phyloP scores from a whole-genome alignment of 2,888 invertebrate species.

The Campoletis raptor region DNA sequence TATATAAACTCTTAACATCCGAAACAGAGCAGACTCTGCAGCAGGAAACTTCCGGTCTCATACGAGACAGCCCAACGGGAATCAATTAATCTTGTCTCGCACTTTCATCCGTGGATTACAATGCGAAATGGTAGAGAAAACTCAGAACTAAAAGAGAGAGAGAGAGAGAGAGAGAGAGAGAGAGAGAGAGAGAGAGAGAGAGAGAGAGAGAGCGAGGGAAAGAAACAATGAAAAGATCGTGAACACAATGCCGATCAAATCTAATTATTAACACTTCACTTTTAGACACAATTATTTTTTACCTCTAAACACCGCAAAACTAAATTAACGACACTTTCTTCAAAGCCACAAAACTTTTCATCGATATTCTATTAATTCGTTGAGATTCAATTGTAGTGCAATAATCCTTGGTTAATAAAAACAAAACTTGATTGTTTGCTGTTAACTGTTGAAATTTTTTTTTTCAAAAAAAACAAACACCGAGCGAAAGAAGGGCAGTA shows the following conservation, averaged over 20 bases:
- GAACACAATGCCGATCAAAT: conserved; percentile 38
- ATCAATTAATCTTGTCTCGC: conserved; percentile 65
- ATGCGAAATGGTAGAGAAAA: conserved; percentile 31
- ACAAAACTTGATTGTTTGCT: conserved; percentile 19
- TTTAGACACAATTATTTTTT: conserved; percentile 30
- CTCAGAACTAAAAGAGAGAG: conserved; percentile 2
- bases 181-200: conserved; percentile 29
- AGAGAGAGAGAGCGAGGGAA: conserved; percentile 31
- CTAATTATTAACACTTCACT: conserved; percentile 61
- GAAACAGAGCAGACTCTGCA: conserved; percentile 33
- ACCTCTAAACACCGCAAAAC: conserved; percentile 47
- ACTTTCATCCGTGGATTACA: conserved; percentile 64
- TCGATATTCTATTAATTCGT: conserved; percentile 18
- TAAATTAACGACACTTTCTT: conserved; percentile 55
- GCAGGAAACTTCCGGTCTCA: conserved; percentile 57
- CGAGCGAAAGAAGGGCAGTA: conserved; percentile 69
- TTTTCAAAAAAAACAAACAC: conserved; percentile 3
- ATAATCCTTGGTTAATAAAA: background rate
- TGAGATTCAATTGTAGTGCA: conserved; percentile 1
- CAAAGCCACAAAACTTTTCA: conserved; percentile 41
- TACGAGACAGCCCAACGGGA: conserved; percentile 40
- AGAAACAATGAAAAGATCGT: conserved; percentile 33
- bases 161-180: conserved; percentile 17
- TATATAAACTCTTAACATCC: conserved; percentile 35
- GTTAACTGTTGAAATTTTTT: conserved; percentile 9